phyloP scores from a whole-genome alignment of 2,113 vertebrate genomes.

The Poeciliopsis retropinna region DNA sequence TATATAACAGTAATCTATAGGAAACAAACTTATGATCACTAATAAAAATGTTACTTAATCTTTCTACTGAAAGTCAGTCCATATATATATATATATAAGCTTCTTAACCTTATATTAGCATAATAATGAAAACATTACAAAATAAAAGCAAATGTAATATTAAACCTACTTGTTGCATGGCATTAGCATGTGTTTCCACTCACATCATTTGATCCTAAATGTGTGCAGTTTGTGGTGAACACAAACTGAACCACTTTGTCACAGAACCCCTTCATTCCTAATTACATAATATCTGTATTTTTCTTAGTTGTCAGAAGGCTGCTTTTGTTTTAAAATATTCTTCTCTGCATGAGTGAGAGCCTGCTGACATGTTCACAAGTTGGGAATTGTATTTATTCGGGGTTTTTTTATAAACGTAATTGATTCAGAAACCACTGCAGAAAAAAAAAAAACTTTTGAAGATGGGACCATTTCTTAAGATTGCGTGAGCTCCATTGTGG shows the following conservation, averaged over 20 bases:
- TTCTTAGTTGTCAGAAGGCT: too few species aligned
- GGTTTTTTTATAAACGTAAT: background rate
- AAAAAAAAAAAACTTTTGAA: background rate
- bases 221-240: too few species aligned
- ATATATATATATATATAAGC: too few species aligned
- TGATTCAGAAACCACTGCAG: background rate
- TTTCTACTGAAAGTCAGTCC: too few species aligned
- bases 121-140: background rate
- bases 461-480: background rate
- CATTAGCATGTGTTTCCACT: background rate
- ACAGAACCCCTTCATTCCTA: too few species aligned
- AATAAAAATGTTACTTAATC: too few species aligned
- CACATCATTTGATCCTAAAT: background rate
- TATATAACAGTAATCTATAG: conserved; percentile 1
- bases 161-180: background rate
- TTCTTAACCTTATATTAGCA: too few species aligned
- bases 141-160: background rate
- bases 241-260: too few species aligned
- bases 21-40: too few species aligned
- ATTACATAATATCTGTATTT: too few species aligned
- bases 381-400: conserved; percentile 3
- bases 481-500: too few species aligned
- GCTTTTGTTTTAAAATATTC: too few species aligned
- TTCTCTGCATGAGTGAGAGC: conserved; percentile 80
- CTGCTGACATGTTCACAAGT: conserved; percentile 66